Base-by-base conservation (phyloP, 2,113 vertebrate species). In the Speoplatyrhinus poulsoni region DNA sequence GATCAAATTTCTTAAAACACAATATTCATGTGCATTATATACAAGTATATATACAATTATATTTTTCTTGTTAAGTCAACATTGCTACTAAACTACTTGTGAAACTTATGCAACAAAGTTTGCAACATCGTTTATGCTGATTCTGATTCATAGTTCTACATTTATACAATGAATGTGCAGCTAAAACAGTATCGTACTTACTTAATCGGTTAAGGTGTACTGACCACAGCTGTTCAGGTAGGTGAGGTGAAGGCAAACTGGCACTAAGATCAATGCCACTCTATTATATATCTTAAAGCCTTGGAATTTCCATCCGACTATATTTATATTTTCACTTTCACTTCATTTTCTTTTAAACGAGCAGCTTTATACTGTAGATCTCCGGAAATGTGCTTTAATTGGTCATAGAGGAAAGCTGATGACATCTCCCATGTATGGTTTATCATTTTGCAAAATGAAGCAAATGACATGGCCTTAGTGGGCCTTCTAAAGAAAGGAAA, bases 261-360 rank as follows among this genome's bases (percentile, higher is more conserved):
- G 5, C 36, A 8, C 4, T 41, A 41, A 41, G 4, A 3, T 11
- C 49, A 50, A 50, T 3, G 3, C 13, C 3, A 9, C 12, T 3
- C 11, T 11, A 11, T 3, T 50, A 50, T 50, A 10, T 50, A 12
- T 12, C 1, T 1, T 12, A 11, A 50, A 11, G 4, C 9, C 10
- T 13, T 50, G 49, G 59, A 36, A 5, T 50, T 62, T 33, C 63
- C 12, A 3, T 6, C 16, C 0, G 0, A 60, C 0, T 16, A 41
- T 41, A 41, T 41, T 66, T 16, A 41, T 41, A 41, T 41, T 66
- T 76, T 65, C 3, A 1, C 3, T 17, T 60, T 60, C 0, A 47
- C 68, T 69, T 36, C 0, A 47, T 73, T 69, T 36, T 17, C 47
- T 75, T 75, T 69, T 49, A 32, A 41, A 41, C 36, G 0, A 41